Evolutionary conservation across 2,797 vertebrate species (phyloP), one percentile per base, ranked within the genome.

Genomic region (Acridotheres tristis): DNA sequence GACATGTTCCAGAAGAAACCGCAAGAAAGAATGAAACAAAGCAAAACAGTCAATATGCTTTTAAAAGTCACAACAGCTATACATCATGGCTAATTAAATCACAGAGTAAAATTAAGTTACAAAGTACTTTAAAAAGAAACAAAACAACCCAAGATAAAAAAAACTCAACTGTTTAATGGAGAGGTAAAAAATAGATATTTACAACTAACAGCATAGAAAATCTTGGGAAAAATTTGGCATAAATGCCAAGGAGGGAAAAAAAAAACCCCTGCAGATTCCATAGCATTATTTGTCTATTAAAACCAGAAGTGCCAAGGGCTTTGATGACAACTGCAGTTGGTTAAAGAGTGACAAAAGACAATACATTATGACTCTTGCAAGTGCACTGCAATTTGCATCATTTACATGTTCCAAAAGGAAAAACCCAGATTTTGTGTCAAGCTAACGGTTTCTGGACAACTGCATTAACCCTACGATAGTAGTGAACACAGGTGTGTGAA

Each of bases 181-280:
- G 15, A 59, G 5, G 13, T 75, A 79, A 19, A 45, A 57, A 76
- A 88, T 12, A 54, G 7, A 25, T 65, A 85, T 40, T 61, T 61
- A 63, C 30, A 83, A 32, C 6, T 20, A 91, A 50, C 5, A 59
- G 48, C 27, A 66, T 2, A n/a, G 4, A 63, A 85, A 7, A 57
- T 6, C 4, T 29, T 45, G 13, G 20, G 4, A 66, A 69, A 80
- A 42, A 7, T 7, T 1, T 57, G 8, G 26, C 69, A 34, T 27
- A 11, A 67, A 57, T 7, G 30, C 21, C 22, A 57, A 32, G 19
- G 29, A 26, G 2, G 6, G 1, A 0, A 14, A 57, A 27, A 27
- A 23, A 59, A 51, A 2, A 0, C 0, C 0, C 1, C 47, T 61
- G 29, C 2, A 69, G n/a, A 63, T 26, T 57, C 23, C 27, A 54